phyloP scores from a whole-genome alignment of 2,888 invertebrate genomes.

The Amphiduros pacificus region DNA sequence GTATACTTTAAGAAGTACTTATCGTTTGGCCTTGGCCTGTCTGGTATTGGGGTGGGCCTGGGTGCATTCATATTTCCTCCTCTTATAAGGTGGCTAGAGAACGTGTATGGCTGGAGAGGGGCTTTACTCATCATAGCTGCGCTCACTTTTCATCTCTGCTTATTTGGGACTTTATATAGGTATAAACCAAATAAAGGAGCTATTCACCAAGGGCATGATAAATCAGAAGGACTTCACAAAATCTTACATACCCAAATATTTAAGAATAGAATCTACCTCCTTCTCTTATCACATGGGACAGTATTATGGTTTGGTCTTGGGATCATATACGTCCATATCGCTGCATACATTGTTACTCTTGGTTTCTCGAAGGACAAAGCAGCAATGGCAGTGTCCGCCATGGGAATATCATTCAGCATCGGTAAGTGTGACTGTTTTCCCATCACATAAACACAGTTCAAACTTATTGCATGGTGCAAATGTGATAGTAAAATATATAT shows the following conservation, averaged over 20 bases:
- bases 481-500: no score
- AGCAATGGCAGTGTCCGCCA: slow-evolving; percentile 34
- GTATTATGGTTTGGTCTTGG: slow-evolving; percentile 38
- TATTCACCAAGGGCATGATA: no score
- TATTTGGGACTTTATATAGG: slow-evolving; percentile 33
- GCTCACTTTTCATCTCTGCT: slow-evolving; percentile 35
- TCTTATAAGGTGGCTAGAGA: slow-evolving; percentile 33
- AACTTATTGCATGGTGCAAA: no score
- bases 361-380: slow-evolving; percentile 31
- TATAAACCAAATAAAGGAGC: no score
- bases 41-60: slow-evolving; percentile 38
- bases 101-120: slow-evolving; percentile 36
- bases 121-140: slow-evolving; percentile 38
- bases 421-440: no score
- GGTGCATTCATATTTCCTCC: slow-evolving; percentile 40
- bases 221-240: no score
- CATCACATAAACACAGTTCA: no score
- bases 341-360: slow-evolving; percentile 30
- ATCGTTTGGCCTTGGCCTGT: slow-evolving; percentile 37
- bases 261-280: slow-evolving; percentile 15
- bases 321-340: slow-evolving; percentile 37
- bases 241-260: no score
- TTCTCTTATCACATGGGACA: slow-evolving; percentile 33
- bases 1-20: slow-evolving; percentile 37
- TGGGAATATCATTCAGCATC: slow-evolving; percentile 37